Evolutionary conservation across 2,113 vertebrate genomes (phyloP).

Genomic region (Fulmarus glacialis): DNA sequence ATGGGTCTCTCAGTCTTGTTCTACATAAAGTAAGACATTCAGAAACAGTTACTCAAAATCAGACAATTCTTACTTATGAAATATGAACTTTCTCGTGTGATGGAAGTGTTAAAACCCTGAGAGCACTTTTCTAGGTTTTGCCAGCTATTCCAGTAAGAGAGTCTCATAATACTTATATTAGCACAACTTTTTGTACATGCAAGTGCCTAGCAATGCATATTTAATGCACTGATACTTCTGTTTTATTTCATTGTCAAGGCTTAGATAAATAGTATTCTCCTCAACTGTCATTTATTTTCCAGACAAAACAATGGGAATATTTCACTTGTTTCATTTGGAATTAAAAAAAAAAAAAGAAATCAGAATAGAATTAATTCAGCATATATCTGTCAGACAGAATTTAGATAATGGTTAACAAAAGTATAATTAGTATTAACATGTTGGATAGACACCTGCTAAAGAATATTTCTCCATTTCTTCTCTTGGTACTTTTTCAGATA

Average conservation of each 20-base stretch:
- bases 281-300: not conserved
- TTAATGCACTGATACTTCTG: not conserved
- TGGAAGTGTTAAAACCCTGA: not conserved
- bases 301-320: not conserved
- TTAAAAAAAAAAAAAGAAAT: not conserved
- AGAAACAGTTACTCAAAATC: not conserved
- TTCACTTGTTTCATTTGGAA: not conserved
- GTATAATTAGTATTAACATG: not conserved
- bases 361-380: not conserved
- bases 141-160: not conserved
- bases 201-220: not conserved
- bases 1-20: not conserved
- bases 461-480: not conserved
- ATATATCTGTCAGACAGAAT: not conserved
- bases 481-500: not conserved
- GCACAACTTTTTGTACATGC: not conserved
- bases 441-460: not conserved
- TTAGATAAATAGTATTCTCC: not conserved
- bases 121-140: not conserved
- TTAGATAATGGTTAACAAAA: not conserved
- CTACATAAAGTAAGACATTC: not conserved
- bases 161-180: not conserved
- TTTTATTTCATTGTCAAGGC: not conserved
- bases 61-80: not conserved
- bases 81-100: not conserved